Percentiles rank a stretch among this genome's conserved stretches.
Conservation (phyloP, 2,797 vertebrate species). For the Siniperca scherzeri region DNA sequence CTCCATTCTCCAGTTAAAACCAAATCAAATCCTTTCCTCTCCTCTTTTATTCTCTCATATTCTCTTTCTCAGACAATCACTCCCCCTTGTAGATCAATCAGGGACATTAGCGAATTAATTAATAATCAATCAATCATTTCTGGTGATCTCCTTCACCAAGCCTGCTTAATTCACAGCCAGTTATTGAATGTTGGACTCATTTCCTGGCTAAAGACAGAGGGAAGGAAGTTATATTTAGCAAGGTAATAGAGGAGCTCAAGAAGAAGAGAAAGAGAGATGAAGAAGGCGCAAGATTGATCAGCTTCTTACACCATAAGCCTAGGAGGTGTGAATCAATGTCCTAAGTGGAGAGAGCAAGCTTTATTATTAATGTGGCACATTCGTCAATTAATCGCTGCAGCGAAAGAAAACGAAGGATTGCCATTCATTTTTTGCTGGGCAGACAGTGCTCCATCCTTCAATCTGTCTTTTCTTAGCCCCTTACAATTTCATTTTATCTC, state of each 20-base stretch:
- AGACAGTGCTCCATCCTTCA: constrained; percentile 50
- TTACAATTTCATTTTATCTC: constrained; percentile 45
- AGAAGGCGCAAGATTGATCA: constrained; percentile 75
- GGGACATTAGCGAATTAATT: constrained; percentile 68
- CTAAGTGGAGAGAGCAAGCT: constrained; percentile 75
- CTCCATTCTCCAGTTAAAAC: not conserved
- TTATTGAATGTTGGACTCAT: constrained; percentile 78
- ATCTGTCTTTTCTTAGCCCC: constrained; percentile 31
- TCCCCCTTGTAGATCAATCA: constrained; percentile 61
- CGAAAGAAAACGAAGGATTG: constrained; percentile 67
- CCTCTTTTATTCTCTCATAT: constrained; percentile 12
- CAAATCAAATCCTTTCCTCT: not conserved
- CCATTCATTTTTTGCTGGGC: constrained; percentile 51
- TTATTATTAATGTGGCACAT: constrained; percentile 81
- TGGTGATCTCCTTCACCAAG: constrained; percentile 51
- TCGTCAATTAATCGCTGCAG: constrained; percentile 75
- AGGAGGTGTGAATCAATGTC: constrained; percentile 83
- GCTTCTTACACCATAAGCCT: constrained; percentile 75
- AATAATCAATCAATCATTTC: constrained; percentile 76
- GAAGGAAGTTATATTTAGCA: constrained; percentile 83
- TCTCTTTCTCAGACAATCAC: constrained; percentile 23
- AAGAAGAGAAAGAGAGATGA: constrained; percentile 60
- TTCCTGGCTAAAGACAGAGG: constrained; percentile 77
- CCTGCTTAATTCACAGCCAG: constrained; percentile 57
- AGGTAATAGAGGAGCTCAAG: constrained; percentile 75